These are phyloP conservation scores for Vulpes lagopus DNA, from an alignment of 2,113 vertebrate genomes.

Conservation along the genomic window DNA sequence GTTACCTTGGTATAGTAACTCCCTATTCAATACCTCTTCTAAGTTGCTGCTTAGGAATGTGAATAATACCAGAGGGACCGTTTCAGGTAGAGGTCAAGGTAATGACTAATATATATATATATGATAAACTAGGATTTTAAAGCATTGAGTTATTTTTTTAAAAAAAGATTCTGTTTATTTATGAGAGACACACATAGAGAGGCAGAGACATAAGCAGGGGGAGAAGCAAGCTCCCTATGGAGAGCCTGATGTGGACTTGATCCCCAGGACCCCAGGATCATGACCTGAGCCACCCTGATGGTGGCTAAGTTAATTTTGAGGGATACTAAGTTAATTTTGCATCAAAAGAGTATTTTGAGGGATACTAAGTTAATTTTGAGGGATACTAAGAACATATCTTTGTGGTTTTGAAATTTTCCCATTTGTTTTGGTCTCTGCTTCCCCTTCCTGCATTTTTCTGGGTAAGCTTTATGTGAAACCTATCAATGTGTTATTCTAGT, in stretches of 20 bases:
- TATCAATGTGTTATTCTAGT: background rate
- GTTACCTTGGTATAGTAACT: background rate
- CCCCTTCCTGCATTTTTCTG: background rate
- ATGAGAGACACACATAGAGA: no score
- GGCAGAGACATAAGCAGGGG: no score
- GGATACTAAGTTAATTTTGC: background rate
- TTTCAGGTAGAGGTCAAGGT: background rate
- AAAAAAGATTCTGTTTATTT: no score
- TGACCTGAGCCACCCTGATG: no score
- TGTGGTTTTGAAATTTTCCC: background rate
- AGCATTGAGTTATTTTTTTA: background rate
- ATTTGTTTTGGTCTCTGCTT: slow-evolving; percentile 16
- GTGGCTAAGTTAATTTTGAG: background rate
- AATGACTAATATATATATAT: background rate
- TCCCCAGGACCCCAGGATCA: no score
- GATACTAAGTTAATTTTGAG: background rate
- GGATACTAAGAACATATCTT: background rate
- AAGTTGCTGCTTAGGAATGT: background rate
- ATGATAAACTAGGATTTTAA: background rate
- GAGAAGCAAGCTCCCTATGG: no score
- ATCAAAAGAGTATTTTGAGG: no score
- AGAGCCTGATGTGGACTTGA: no score
- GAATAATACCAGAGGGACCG: background rate
- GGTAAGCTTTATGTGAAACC: background rate
- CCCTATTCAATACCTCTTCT: background rate